phyloP scores from a whole-genome alignment of 2,113 vertebrate genomes.

The Aspidoscelis tigris region DNA sequence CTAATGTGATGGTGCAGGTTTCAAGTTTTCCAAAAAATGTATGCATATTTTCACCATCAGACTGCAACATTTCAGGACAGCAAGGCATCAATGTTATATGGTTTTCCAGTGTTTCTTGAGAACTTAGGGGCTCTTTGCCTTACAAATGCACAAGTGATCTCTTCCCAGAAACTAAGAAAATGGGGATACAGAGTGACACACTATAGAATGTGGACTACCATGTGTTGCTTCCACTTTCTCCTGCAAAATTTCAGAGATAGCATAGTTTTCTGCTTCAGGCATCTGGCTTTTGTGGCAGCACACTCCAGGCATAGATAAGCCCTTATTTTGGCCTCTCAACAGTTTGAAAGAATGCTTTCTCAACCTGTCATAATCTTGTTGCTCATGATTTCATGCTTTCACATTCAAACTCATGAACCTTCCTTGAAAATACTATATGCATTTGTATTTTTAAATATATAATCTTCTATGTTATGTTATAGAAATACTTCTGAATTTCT shows the following conservation, averaged over 20 bases:
- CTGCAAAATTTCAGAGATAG: no score
- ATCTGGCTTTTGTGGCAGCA: no score
- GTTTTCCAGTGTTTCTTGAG: no score
- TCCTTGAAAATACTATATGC: not conserved
- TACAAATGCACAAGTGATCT: not conserved
- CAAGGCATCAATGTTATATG: no score
- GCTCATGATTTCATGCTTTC: constrained; percentile 3
- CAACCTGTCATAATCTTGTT: not conserved
- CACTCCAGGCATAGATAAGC: no score
- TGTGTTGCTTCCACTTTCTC: no score
- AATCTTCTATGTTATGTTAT: not conserved
- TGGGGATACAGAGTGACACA: no score
- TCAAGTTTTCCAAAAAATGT: not conserved
- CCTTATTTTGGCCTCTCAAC: not conserved
- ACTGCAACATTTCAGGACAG: not conserved
- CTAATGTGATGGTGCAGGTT: not conserved
- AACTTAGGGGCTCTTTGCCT: no score
- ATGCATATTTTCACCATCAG: not conserved
- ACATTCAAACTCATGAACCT: not conserved
- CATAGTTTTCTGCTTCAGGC: no score
- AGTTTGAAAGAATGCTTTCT: not conserved
- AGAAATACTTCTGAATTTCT: no score
- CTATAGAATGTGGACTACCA: no score
- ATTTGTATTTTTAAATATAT: not conserved
- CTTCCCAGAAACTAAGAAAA: not conserved